phyloP scores from a whole-genome alignment of 2,113 vertebrate species.

The Hippocampus mohnikei region DNA sequence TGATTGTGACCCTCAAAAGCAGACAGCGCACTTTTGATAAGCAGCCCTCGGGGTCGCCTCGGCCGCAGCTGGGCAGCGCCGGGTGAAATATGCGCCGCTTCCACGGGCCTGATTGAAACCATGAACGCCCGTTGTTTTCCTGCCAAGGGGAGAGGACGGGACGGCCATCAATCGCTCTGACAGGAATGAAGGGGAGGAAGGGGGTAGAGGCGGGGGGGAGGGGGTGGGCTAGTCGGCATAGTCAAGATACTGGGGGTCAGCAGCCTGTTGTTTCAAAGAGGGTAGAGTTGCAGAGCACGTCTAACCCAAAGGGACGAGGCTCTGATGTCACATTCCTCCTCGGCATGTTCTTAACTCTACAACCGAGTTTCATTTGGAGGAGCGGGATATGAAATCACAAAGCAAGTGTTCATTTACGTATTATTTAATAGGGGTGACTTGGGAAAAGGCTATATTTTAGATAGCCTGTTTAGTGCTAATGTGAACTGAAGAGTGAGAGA shows the following conservation, averaged over 20 bases:
- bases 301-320: constrained; percentile 46
- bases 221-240: not conserved
- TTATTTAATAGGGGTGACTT: not conserved
- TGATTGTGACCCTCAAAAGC: constrained; percentile 52
- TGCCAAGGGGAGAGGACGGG: constrained; percentile 45
- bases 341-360: constrained; percentile 8
- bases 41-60: constrained; percentile 41
- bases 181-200: constrained; percentile 29
- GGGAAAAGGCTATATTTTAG: not conserved
- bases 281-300: constrained; percentile 60
- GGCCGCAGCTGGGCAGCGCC: constrained; percentile 35
- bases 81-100: constrained; percentile 29
- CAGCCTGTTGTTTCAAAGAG: constrained; percentile 63
- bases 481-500: not conserved
- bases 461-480: not conserved
- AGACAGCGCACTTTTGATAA: constrained; percentile 30
- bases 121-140: constrained; percentile 47
- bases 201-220: constrained; percentile 13
- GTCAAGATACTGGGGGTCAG: constrained; percentile 54
- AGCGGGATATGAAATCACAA: not conserved
- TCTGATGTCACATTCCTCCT: constrained; percentile 62
- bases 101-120: constrained; percentile 49
- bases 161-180: constrained; percentile 57
- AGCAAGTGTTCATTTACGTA: not conserved
- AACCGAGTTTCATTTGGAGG: constrained; percentile 24